phyloP scores from a whole-genome alignment of 1,140 invertebrate genomes.

The Drosophila ambigua region DNA sequence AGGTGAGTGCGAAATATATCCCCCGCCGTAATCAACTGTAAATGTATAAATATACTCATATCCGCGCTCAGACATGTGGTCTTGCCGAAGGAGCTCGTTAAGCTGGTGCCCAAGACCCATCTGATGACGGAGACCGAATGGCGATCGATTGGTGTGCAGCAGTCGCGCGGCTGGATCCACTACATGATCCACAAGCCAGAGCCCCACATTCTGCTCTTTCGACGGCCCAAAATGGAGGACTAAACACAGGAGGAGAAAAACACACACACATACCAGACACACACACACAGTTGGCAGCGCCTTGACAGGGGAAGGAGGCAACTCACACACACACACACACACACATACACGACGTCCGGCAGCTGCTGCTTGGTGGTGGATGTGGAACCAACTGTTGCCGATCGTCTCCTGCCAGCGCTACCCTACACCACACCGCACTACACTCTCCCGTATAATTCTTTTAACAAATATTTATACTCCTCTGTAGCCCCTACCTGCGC shows the following conservation, averaged over 20 bases:
- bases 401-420: not conserved
- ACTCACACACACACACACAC: slow-evolving; percentile 5
- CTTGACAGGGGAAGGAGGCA: not conserved
- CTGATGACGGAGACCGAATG: slow-evolving; percentile 98
- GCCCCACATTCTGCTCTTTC: slow-evolving; percentile 87
- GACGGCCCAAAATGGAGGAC: slow-evolving; percentile 84
- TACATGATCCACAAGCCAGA: slow-evolving; percentile 98
- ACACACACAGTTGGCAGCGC: not conserved
- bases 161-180: slow-evolving; percentile 97
- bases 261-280: slow-evolving; percentile 19
- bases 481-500: too few relatives aligned
- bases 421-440: not conserved
- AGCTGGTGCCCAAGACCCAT: slow-evolving; percentile 95
- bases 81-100: slow-evolving; percentile 93
- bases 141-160: slow-evolving; percentile 97
- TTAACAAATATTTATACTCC: too few relatives aligned
- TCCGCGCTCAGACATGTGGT: slow-evolving; percentile 93
- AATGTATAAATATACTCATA: slow-evolving; percentile 14
- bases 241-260: slow-evolving; percentile 39
- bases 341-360: slow-evolving; percentile 37
- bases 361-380: slow-evolving; percentile 32
- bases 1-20: slow-evolving; percentile 86
- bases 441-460: not conserved
- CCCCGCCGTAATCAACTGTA: slow-evolving; percentile 19
- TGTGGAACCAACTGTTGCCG: slow-evolving; percentile 52